These are phyloP conservation scores for Cephalotes varians DNA, from an alignment of 2,888 invertebrate genomes.

Conservation along the genomic window DNA sequence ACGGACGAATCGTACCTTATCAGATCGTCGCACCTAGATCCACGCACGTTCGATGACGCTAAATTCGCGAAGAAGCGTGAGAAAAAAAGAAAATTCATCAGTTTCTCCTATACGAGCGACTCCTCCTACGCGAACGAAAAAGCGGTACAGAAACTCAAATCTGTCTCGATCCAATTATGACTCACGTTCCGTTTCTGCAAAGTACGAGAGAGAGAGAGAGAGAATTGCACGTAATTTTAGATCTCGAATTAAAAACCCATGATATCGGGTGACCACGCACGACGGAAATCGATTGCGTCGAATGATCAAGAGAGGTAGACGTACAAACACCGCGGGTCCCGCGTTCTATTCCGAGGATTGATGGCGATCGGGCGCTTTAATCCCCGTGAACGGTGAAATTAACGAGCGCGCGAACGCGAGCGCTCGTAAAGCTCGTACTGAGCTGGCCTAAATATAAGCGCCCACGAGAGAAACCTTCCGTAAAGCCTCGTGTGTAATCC, in stretches of 20 bases:
- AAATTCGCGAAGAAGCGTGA: not conserved
- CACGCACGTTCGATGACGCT: not conserved
- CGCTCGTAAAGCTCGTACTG: slow-evolving; percentile 78
- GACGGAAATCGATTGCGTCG: not conserved
- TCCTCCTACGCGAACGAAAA: not conserved
- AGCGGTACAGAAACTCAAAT: not conserved
- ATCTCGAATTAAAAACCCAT: not conserved
- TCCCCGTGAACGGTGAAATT: slow-evolving; percentile 61
- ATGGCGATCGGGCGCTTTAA: slow-evolving; percentile 66
- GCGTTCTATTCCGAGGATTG: slow-evolving; percentile 78
- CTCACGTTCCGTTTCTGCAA: not conserved
- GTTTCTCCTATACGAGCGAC: not conserved
- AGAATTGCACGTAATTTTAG: slow-evolving; percentile 13
- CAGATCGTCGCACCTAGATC: not conserved
- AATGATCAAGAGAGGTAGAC: not conserved
- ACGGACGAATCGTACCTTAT: slow-evolving; percentile 36
- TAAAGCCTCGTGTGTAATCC: slow-evolving; percentile 71
- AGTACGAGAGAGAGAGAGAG: not conserved
- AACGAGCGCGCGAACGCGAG: slow-evolving; percentile 70
- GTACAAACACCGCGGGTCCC: slow-evolving; percentile 55
- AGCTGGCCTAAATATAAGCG: slow-evolving; percentile 81
- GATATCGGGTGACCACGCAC: not conserved
- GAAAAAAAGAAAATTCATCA: not conserved
- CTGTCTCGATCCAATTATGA: slow-evolving; percentile 10
- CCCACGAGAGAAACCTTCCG: slow-evolving; percentile 68